These are phyloP conservation scores for Timema cristinae DNA, from an alignment of 2,888 invertebrate genomes.

Conservation along the genomic window DNA sequence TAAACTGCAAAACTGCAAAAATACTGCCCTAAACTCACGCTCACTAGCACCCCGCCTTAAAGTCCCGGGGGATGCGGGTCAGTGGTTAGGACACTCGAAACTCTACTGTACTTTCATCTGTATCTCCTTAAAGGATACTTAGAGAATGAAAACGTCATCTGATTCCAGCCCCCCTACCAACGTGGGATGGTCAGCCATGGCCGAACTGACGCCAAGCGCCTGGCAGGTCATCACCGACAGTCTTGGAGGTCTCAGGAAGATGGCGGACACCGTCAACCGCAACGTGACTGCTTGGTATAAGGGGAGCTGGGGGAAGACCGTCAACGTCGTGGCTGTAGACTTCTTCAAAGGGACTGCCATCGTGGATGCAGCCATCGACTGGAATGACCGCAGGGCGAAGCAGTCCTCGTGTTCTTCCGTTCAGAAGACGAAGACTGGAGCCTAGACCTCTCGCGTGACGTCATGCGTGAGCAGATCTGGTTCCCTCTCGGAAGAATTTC, in stretches of 20 bases:
- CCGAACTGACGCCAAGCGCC: constrained; percentile 65
- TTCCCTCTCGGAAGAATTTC: not conserved
- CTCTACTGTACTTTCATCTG: too few species aligned
- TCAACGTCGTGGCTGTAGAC: constrained; percentile 70
- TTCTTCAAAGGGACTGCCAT: constrained; percentile 69
- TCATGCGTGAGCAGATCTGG: not conserved
- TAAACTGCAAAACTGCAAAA: too few species aligned
- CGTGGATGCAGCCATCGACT: constrained; percentile 48
- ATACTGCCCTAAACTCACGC: too few species aligned
- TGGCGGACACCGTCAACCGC: constrained; percentile 64
- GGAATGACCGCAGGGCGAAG: constrained; percentile 29
- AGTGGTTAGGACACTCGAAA: too few species aligned
- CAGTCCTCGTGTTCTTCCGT: not conserved
- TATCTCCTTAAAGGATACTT: too few species aligned
- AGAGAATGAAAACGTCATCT: too few species aligned
- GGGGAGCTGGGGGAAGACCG: constrained; percentile 44
- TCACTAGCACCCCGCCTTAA: too few species aligned
- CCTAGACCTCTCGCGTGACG: not conserved
- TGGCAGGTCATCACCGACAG: constrained; percentile 58
- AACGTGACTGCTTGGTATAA: constrained; percentile 66
- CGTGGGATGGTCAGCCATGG: constrained; percentile 60
- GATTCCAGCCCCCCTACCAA: constrained; percentile 29
- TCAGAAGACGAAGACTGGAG: too few species aligned
- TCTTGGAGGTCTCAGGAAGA: constrained; percentile 57
- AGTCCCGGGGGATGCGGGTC: too few species aligned